Conservation (phyloP, 2,797 vertebrate species). For the Rallus crepitans region DNA sequence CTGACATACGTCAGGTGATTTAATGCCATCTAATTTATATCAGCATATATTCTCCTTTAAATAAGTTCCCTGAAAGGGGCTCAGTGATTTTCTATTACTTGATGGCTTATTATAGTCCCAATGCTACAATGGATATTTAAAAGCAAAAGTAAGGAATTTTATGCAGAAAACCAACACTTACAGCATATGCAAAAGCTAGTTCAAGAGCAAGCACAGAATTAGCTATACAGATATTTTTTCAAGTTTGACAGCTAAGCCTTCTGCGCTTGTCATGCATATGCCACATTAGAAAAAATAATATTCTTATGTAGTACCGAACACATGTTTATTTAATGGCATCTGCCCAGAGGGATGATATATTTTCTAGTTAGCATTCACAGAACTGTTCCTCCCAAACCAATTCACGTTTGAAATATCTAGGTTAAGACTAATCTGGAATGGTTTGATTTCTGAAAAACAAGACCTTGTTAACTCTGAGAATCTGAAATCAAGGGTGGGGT, state of each 20-base stretch:
- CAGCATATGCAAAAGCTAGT: conserved; percentile 42
- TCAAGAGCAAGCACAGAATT: conserved; percentile 58
- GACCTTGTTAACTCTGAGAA: conserved; percentile 1
- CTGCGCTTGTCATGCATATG: conserved; percentile 70
- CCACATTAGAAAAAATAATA: conserved; percentile 73
- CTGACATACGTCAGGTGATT: neutral
- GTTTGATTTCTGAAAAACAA: conserved; percentile 42
- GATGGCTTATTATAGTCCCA: neutral
- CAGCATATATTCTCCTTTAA: neutral
- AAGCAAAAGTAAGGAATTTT: conserved; percentile 31
- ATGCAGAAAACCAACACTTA: conserved; percentile 44
- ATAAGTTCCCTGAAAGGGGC: neutral
- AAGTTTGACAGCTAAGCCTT: conserved; percentile 69
- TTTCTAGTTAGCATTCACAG: conserved; percentile 76
- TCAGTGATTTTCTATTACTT: neutral
- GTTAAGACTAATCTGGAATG: conserved; percentile 66
- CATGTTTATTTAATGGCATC: conserved; percentile 75
- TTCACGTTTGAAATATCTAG: conserved; percentile 87
- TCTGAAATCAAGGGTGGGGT: neutral
- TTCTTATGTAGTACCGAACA: conserved; percentile 70
- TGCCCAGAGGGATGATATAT: conserved; percentile 73
- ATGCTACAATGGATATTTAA: conserved; percentile 3
- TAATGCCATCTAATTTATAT: neutral
- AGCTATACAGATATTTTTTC: conserved; percentile 63
- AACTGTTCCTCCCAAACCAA: conserved; percentile 79